A percentile compares a stretch with the other conserved stretches of the same genome.
Evolutionary conservation across 2,888 invertebrate genomes (phyloP).

Genomic region (Drosophila fungiperda): DNA sequence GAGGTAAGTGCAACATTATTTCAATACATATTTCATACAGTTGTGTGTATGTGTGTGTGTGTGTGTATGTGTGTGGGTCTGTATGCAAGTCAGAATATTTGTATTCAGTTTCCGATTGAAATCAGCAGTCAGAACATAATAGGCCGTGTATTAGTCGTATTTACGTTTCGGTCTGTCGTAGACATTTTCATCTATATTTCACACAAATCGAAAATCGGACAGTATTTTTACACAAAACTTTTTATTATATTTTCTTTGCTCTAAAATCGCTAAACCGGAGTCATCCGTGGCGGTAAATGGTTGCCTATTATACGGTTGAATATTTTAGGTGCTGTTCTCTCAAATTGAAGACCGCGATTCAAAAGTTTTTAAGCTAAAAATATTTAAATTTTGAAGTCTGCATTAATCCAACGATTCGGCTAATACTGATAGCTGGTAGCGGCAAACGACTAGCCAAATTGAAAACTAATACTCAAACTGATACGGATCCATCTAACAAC

Average conservation of each 20-base stretch:
- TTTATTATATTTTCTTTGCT: constrained; percentile 34
- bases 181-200: constrained; percentile 39
- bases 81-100: background rate
- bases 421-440: background rate
- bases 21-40: background rate
- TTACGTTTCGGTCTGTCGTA: constrained; percentile 16
- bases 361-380: constrained; percentile 18
- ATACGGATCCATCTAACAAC: constrained; percentile 11
- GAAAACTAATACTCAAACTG: background rate
- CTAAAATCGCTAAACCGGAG: constrained; percentile 58
- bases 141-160: constrained; percentile 31
- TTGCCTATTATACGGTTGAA: constrained; percentile 9
- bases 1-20: constrained; percentile 27
- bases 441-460: background rate
- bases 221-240: constrained; percentile 58
- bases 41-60: background rate
- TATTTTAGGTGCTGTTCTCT: constrained; percentile 26
- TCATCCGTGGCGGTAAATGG: constrained; percentile 37
- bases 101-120: constrained; percentile 4
- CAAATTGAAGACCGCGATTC: constrained; percentile 53
- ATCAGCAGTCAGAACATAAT: constrained; percentile 25
- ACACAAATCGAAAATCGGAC: constrained; percentile 60
- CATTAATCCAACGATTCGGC: background rate
- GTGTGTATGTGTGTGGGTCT: background rate
- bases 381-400: constrained; percentile 57